phyloP scores from a whole-genome alignment of 2,888 invertebrate genomes.

The Chymomyza procnemis region DNA sequence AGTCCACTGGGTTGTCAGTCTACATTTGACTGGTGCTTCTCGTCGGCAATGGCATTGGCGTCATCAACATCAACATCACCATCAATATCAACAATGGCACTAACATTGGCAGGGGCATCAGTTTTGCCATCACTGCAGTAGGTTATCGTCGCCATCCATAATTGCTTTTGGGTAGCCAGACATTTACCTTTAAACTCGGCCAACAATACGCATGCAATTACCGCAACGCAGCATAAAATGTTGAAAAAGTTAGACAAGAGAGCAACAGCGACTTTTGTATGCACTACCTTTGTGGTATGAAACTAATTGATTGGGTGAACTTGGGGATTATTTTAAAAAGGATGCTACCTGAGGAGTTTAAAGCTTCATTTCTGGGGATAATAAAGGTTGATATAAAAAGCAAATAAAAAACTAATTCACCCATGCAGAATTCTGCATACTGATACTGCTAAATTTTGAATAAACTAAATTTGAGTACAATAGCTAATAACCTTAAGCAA shows the following conservation, averaged over 20 bases:
- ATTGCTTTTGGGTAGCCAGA: conserved; percentile 39
- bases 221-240: conserved; percentile 43
- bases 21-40: conserved; percentile 39
- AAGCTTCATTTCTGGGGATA: no score
- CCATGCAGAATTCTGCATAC: no score
- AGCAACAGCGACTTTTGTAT: neutral
- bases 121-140: conserved; percentile 18
- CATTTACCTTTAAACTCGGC: neutral
- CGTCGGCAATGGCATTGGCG: neutral
- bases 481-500: no score
- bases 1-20: neutral
- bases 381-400: no score
- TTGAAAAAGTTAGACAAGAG: conserved; percentile 7
- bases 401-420: no score
- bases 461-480: no score
- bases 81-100: neutral
- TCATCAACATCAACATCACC: neutral
- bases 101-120: neutral
- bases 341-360: no score
- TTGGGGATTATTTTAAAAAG: no score
- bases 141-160: conserved; percentile 35
- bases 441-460: no score
- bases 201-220: conserved; percentile 67
- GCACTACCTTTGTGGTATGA: neutral
- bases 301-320: no score